These are phyloP conservation scores for Chaetodon auriga DNA, from an alignment of 2,113 vertebrate genomes.

Conservation along the genomic window DNA sequence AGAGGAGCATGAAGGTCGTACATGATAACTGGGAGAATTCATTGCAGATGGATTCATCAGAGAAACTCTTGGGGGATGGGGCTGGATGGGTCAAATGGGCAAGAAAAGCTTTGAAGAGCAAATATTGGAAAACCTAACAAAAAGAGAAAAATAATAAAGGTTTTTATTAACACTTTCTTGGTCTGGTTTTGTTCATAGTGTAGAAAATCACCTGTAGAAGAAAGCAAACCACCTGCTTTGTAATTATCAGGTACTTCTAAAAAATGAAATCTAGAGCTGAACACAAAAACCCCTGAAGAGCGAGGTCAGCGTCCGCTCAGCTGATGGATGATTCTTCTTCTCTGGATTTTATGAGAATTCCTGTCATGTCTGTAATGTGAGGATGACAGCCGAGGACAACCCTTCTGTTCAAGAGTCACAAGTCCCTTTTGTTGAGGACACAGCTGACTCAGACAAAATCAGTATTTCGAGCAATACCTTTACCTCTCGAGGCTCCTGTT, in stretches of 20 bases:
- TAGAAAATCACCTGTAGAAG: background rate
- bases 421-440: background rate
- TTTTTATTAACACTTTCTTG: slow-evolving; percentile 81
- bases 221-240: background rate
- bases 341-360: background rate
- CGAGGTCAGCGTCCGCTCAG: background rate
- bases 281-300: background rate
- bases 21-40: slow-evolving; percentile 50
- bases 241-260: background rate
- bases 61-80: slow-evolving; percentile 49
- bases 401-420: too few species aligned
- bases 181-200: slow-evolving; percentile 37
- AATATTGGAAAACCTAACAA: slow-evolving; percentile 75
- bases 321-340: background rate
- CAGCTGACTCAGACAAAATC: background rate
- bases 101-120: slow-evolving; percentile 57
- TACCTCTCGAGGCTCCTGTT: background rate
- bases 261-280: background rate
- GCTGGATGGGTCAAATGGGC: slow-evolving; percentile 61
- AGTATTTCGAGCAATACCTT: background rate
- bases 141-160: slow-evolving; percentile 82
- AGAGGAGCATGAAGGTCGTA: slow-evolving; percentile 79
- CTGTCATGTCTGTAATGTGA: background rate
- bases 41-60: slow-evolving; percentile 52
- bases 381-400: background rate